Conservation (phyloP, 2,888 invertebrate species). For the Mythimna pallens region DNA sequence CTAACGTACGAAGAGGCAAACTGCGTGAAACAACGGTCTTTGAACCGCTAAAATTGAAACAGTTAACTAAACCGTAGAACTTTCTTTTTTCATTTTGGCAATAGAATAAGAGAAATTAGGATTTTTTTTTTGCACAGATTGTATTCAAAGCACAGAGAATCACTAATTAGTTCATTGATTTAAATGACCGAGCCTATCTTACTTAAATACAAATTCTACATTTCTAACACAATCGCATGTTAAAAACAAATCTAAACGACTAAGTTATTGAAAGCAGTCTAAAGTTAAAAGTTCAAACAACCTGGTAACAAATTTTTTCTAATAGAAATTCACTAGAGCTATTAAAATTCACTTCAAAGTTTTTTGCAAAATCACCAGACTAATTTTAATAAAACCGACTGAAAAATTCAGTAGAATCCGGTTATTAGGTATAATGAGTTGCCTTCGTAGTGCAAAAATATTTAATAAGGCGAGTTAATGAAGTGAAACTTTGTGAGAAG, state of each 20-base stretch:
- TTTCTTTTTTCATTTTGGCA: constrained; percentile 1
- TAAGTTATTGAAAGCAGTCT: constrained; percentile 45
- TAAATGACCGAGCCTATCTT: background rate
- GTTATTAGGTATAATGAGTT: constrained; percentile 56
- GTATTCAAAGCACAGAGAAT: background rate
- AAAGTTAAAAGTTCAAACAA: constrained; percentile 42
- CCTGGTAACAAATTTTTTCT: constrained; percentile 35
- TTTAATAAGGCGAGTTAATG: constrained; percentile 66
- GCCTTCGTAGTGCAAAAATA: constrained; percentile 51
- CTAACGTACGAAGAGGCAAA: background rate
- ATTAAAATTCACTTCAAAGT: constrained; percentile 27
- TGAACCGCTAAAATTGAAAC: constrained; percentile 54
- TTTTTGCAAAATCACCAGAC: constrained; percentile 10
- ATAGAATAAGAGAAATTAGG: background rate
- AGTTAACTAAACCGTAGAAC: constrained; percentile 41
- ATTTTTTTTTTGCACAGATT: background rate
- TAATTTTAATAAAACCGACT: constrained; percentile 10
- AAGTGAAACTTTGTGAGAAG: constrained; percentile 69
- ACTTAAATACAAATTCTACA: background rate
- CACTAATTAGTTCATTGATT: background rate
- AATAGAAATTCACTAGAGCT: constrained; percentile 23
- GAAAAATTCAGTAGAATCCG: constrained; percentile 39
- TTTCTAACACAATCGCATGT: constrained; percentile 46
- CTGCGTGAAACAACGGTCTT: constrained; percentile 35
- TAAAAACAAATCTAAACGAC: constrained; percentile 44